Percentiles rank a stretch among this genome's conserved stretches.
These are phyloP conservation scores for Oncorhynchus gorbuscha DNA, from an alignment of 2,113 vertebrate genomes.

Conservation along the genomic window DNA sequence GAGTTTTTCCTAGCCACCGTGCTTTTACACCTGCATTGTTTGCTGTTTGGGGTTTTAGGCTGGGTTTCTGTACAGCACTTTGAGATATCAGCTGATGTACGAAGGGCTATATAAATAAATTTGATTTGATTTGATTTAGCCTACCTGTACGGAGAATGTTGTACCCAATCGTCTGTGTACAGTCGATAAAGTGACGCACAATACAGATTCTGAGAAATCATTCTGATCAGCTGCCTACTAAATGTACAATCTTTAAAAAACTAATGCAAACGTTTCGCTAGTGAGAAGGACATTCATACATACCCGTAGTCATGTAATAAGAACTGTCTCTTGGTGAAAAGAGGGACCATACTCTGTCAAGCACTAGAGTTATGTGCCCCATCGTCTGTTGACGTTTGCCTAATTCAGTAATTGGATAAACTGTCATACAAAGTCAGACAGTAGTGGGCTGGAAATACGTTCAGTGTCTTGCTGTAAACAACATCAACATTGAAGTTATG, in stretches of 20 bases:
- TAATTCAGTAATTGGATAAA: neutral
- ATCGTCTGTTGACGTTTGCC: neutral
- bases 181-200: neutral
- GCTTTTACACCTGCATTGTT: no score
- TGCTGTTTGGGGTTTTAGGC: no score
- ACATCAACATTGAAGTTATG: constrained; percentile 12
- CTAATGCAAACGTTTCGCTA: neutral
- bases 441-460: neutral
- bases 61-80: no score
- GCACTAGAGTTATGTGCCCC: neutral
- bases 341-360: neutral
- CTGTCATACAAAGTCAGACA: neutral
- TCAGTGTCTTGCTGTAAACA: constrained; percentile 10
- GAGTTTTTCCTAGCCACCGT: no score
- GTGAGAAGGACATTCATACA: neutral
- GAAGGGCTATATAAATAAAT: no score
- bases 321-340: neutral
- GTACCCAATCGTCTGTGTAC: neutral
- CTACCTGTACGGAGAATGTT: neutral
- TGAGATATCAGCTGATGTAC: no score
- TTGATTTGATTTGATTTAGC: no score
- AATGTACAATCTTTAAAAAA: neutral
- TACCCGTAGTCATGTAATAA: neutral
- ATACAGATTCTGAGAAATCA: neutral
- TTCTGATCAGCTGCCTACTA: neutral